These are phyloP conservation scores for Ochotona princeps DNA, from an alignment of 2,113 vertebrate species.

Conservation along the genomic window DNA sequence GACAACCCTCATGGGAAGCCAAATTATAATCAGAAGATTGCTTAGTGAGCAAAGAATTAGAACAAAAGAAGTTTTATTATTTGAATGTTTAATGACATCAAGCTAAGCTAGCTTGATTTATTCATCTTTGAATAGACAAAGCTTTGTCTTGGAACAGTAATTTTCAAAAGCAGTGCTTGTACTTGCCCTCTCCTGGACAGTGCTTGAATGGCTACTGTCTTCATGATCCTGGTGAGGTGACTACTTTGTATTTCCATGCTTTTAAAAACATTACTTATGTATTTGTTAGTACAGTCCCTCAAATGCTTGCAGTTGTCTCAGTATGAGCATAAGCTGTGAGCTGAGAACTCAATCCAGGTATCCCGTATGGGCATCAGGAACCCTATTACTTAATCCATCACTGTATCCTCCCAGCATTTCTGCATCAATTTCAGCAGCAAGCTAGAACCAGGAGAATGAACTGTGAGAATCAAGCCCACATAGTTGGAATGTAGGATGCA, in stretches of 20 bases:
- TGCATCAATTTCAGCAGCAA: too few relatives aligned
- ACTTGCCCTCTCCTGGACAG: background rate
- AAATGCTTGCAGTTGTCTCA: too few relatives aligned
- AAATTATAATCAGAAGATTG: conserved; percentile 80
- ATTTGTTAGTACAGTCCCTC: too few relatives aligned
- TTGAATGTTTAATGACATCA: conserved; percentile 77
- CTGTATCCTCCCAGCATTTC: too few relatives aligned
- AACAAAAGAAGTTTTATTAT: conserved; percentile 72
- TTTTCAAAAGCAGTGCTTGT: conserved; percentile 46
- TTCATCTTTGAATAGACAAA: conserved; percentile 62
- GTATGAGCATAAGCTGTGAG: too few relatives aligned
- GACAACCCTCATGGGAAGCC: conserved; percentile 73
- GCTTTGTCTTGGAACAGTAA: conserved; percentile 55
- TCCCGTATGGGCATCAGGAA: too few relatives aligned
- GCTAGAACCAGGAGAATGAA: too few relatives aligned
- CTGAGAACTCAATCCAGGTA: too few relatives aligned
- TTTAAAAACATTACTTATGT: too few relatives aligned
- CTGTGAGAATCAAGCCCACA: too few relatives aligned
- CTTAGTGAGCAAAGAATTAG: conserved; percentile 73
- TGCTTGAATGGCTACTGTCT: conserved; percentile 24
- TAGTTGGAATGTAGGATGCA: too few relatives aligned
- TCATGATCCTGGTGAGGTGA: conserved; percentile 46
- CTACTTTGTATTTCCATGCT: conserved; percentile 18
- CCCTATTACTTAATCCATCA: too few relatives aligned
- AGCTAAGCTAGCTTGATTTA: conserved; percentile 69